phyloP scores from a whole-genome alignment of 1,140 invertebrate species.

The Tetranychus urticae region DNA sequence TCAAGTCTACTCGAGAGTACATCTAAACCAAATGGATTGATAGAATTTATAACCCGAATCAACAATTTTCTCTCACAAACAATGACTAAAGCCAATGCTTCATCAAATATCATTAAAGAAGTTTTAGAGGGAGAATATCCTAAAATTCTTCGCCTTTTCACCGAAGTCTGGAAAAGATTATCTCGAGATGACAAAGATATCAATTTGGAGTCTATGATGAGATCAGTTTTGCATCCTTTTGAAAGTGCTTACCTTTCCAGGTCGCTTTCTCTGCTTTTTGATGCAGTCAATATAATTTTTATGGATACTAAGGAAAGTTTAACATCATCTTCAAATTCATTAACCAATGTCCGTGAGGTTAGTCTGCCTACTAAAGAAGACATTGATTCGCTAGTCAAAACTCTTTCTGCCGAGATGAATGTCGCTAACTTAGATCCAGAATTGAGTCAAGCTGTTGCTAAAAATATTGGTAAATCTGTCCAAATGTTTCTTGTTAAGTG shows the following conservation, averaged over 20 bases:
- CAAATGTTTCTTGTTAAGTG: constrained; percentile 50
- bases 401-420: constrained; percentile 38
- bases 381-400: constrained; percentile 1
- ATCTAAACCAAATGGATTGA: constrained; percentile 1
- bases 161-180: constrained; percentile 35
- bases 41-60: constrained; percentile 13
- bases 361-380: constrained; percentile 7
- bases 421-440: constrained; percentile 44
- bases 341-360: background rate
- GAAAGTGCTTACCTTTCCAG: constrained; percentile 66
- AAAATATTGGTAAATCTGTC: constrained; percentile 52
- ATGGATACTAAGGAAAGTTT: constrained; percentile 24
- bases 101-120: constrained; percentile 47
- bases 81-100: constrained; percentile 12
- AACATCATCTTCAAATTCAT: background rate
- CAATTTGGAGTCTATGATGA: constrained; percentile 23
- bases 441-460: constrained; percentile 38
- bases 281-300: constrained; percentile 64
- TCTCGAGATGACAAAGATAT: constrained; percentile 17
- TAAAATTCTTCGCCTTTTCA: constrained; percentile 43
- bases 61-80: constrained; percentile 10
- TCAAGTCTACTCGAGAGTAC: constrained; percentile 26
- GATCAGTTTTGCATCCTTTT: constrained; percentile 33
- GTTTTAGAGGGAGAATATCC: constrained; percentile 69
- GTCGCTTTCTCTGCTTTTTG: constrained; percentile 52